Evolutionary conservation across 2,888 invertebrate genomes (phyloP), one percentile per base, ranked within the genome.

Genomic region (Tortricodes alternella): DNA sequence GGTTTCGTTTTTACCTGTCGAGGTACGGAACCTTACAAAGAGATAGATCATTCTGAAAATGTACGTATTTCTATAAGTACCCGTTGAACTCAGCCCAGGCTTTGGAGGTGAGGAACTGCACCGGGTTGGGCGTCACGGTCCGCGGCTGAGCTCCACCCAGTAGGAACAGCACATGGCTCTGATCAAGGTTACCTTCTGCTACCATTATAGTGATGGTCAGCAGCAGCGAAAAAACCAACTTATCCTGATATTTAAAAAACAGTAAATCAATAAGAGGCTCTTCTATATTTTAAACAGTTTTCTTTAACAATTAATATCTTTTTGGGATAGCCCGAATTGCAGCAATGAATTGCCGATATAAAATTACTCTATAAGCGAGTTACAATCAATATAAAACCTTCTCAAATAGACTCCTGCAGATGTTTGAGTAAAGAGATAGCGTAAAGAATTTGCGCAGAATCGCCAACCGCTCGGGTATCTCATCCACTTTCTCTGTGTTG

Each of bases 391-490:
- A 18, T 46, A 32, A 21, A 73, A 95, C 95, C 92, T 97, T 96
- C 83, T 98, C 98, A 83, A 98, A 98, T 34, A 99, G 91, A 75
- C 98, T 98, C 68, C 98, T 93, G 76, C 98, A 97, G 68, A 98
- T 96, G 78, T 98, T 98, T 16, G 94, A 92, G 73, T 98, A 98
- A 1, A 98, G 91, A 8, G 96, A 97, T 74, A 96, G 96, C 0
- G 97, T 98, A 79, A 98, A 98, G 78, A 95, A 95, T 55, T 93
- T 92, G 50, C 93, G 94, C 59, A 99, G 87, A 78, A 96, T 96
- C 29, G 86, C 81, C 24, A 98, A 88, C 44, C 98, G 92, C 61
- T 93, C 92, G 0, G 91, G 89, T 9, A 98, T 94, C 62, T 95
- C 94, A 62, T 98, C 97, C 8, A 94, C 94, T 68, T 94, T 94